Evolutionary conservation across 2,797 vertebrate species (phyloP).

Genomic region (Sebastes iracundus): DNA sequence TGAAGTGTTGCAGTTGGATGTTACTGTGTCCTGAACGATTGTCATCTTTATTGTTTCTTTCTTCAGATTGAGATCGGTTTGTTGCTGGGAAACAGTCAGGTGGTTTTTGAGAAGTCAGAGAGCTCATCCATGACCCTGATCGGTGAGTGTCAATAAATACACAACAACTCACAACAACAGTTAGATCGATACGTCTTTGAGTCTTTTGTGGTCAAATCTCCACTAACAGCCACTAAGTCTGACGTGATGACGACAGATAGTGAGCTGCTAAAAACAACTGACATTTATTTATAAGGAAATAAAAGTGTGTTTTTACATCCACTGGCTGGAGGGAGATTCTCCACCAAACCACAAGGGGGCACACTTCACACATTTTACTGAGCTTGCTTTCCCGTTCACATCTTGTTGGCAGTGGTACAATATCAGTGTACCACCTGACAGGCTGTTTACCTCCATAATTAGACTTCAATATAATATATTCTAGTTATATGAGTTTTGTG

Average conservation of each 20-base stretch:
- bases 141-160: slow-evolving; percentile 82
- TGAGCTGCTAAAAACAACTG: neutral
- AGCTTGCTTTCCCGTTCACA: neutral
- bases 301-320: neutral
- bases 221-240: neutral
- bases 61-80: slow-evolving; percentile 89
- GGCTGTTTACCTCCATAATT: neutral
- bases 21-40: neutral
- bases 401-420: neutral
- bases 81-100: slow-evolving; percentile 92
- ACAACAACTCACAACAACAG: too few species aligned
- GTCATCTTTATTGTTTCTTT: neutral
- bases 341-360: slow-evolving; percentile 59
- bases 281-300: neutral
- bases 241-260: neutral
- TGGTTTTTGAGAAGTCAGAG: slow-evolving; percentile 96
- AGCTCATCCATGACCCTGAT: slow-evolving; percentile 90
- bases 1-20: neutral
- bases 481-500: neutral
- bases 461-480: neutral
- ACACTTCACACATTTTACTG: slow-evolving; percentile 15
- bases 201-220: neutral
- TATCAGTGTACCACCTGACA: neutral
- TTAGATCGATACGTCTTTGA: neutral
- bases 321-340: neutral